Evolutionary conservation across 92 coral and sea anemone species (phyloP).

Genomic region (Phymanthus crucifer): DNA sequence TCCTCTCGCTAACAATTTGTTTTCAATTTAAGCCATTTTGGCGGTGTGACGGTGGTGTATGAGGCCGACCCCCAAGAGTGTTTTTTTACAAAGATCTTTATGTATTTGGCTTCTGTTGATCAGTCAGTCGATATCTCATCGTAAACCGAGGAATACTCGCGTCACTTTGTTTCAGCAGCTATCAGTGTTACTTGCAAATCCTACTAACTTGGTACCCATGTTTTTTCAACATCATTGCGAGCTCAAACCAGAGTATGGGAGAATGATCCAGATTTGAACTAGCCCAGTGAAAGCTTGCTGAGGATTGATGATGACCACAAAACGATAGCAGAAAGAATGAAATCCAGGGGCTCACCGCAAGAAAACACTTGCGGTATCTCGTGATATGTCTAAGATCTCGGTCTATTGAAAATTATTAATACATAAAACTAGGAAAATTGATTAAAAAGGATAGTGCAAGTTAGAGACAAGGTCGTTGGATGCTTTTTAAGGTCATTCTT

Average conservation of each 20-base stretch:
- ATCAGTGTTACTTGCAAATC: background rate
- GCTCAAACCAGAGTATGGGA: background rate
- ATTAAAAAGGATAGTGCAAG: background rate
- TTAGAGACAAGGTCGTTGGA: background rate
- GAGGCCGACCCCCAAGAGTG: background rate
- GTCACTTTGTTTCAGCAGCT: background rate
- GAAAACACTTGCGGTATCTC: slow-evolving; percentile 28
- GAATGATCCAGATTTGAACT: background rate
- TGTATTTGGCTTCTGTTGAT: background rate
- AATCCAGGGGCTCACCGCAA: background rate
- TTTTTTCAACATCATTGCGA: no score
- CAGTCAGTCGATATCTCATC: background rate
- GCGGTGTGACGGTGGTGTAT: background rate
- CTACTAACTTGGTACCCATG: no score
- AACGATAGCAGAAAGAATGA: slow-evolving; percentile 10
- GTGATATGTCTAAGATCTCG: slow-evolving; percentile 3
- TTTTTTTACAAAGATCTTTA: background rate
- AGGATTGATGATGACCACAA: slow-evolving; percentile 24
- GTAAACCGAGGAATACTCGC: background rate
- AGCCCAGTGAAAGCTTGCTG: background rate
- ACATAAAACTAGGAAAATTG: background rate
- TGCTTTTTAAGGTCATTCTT: background rate
- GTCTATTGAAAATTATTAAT: background rate
- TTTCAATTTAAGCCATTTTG: background rate
- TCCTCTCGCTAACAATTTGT: background rate